phyloP scores from a whole-genome alignment of 2,888 invertebrate species.

The Petrolisthes manimaculis region DNA sequence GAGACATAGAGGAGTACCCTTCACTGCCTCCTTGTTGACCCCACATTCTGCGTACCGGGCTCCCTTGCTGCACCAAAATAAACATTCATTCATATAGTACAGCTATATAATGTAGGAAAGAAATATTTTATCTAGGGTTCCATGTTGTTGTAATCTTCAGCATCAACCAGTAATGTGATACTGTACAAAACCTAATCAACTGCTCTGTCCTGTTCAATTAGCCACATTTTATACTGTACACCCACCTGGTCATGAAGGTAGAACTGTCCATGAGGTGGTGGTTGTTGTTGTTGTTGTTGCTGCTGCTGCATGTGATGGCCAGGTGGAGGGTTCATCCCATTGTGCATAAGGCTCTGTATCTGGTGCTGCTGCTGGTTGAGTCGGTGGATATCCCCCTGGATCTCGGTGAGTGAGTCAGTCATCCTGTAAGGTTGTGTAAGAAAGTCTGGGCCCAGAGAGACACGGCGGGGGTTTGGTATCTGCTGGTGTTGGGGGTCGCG shows the following conservation, averaged over 20 bases:
- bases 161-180: too few relatives aligned
- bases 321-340: slow-evolving; percentile 47
- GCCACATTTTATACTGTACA: neutral
- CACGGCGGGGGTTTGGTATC: slow-evolving; percentile 44
- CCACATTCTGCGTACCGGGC: slow-evolving; percentile 63
- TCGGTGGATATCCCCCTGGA: slow-evolving; percentile 93
- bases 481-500: slow-evolving; percentile 29
- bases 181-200: too few relatives aligned
- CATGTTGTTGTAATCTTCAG: neutral
- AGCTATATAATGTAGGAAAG: neutral
- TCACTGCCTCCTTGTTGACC: slow-evolving; percentile 49
- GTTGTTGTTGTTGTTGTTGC: neutral
- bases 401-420: slow-evolving; percentile 93
- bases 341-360: slow-evolving; percentile 73
- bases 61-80: slow-evolving; percentile 50
- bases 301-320: slow-evolving; percentile 68
- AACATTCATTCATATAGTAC: neutral
- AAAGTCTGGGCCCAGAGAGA: slow-evolving; percentile 49
- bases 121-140: neutral
- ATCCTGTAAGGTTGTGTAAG: slow-evolving; percentile 75
- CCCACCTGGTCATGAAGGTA: slow-evolving; percentile 66
- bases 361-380: slow-evolving; percentile 86
- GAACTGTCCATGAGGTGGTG: slow-evolving; percentile 68
- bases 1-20: slow-evolving; percentile 61
- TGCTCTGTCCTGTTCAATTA: too few relatives aligned